Conservation (phyloP, 2,113 vertebrate species). For the Furnarius figulus region DNA sequence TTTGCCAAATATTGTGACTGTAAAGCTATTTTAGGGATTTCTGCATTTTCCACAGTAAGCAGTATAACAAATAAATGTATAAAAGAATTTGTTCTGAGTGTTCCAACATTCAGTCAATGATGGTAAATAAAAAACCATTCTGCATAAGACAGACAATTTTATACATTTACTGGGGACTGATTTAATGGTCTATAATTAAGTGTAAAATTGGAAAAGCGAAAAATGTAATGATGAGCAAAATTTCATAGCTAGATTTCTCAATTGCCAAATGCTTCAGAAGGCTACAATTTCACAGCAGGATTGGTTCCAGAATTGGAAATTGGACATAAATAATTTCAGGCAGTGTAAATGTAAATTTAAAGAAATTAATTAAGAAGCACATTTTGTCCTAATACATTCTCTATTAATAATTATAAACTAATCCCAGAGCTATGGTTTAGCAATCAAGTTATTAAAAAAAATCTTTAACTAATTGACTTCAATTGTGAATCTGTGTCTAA, state of each 20-base stretch:
- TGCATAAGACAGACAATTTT: background rate
- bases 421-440: background rate
- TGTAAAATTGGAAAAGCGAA: constrained; percentile 40
- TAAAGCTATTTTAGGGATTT: background rate
- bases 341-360: background rate
- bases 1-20: background rate
- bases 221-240: constrained; percentile 38
- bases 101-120: background rate
- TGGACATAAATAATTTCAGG: constrained; percentile 32
- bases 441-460: constrained; percentile 25
- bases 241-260: constrained; percentile 18
- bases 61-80: background rate
- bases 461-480: constrained; percentile 48
- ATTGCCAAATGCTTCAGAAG: constrained; percentile 48
- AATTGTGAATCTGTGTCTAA: constrained; percentile 12
- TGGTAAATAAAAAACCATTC: background rate
- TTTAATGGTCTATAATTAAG: constrained; percentile 52
- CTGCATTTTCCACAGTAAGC: background rate
- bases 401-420: constrained; percentile 18
- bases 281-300: constrained; percentile 28
- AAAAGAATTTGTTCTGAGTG: background rate
- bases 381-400: background rate
- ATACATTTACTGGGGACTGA: background rate
- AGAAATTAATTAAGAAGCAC: constrained; percentile 14
- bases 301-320: constrained; percentile 42